These are phyloP conservation scores for Hylia prasina DNA, from an alignment of 2,113 vertebrate genomes.

Conservation along the genomic window DNA sequence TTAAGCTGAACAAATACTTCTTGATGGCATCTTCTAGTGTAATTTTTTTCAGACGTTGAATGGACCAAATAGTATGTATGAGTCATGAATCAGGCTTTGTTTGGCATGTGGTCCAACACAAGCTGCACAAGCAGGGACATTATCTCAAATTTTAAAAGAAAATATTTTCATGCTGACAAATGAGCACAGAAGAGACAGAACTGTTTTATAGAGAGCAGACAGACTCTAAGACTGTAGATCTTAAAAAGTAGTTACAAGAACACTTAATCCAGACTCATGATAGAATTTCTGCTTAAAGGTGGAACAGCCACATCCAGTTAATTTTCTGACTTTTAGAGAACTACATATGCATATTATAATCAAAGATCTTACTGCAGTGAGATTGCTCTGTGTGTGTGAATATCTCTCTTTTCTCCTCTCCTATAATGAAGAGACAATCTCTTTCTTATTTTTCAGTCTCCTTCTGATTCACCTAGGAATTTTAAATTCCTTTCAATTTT, in stretches of 20 bases:
- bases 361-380: background rate
- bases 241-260: background rate
- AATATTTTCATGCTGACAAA: background rate
- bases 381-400: background rate
- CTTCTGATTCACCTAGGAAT: background rate
- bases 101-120: background rate
- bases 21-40: background rate
- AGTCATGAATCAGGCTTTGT: background rate
- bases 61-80: background rate
- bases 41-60: background rate
- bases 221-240: background rate
- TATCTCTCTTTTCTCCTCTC: background rate
- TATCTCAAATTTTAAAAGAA: background rate
- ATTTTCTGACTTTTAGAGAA: background rate
- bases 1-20: background rate
- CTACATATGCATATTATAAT: background rate
- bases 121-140: background rate
- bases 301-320: background rate
- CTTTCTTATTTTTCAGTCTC: background rate
- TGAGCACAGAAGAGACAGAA: background rate
- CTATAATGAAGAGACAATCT: background rate
- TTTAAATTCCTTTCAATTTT: background rate
- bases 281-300: background rate
- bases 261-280: background rate
- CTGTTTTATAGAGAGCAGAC: background rate